Percentiles rank a stretch among this genome's conserved stretches.
Conservation (phyloP, 2,113 vertebrate genomes). For the Vicugna pacos region DNA sequence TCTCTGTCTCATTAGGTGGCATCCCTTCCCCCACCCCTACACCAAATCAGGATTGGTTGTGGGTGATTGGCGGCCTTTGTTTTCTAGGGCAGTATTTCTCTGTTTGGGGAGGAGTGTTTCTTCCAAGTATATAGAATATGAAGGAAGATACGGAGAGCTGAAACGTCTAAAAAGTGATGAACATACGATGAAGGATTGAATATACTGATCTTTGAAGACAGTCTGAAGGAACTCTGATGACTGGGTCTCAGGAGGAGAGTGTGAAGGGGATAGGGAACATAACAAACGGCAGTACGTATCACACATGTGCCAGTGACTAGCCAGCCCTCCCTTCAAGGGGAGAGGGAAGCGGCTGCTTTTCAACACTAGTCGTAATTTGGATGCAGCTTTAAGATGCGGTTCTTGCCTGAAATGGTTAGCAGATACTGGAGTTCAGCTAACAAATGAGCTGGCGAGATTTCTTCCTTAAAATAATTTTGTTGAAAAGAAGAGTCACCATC, state of each 20-base stretch:
- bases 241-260: neutral
- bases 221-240: neutral
- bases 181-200: neutral
- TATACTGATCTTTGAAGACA: neutral
- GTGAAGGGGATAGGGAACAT: neutral
- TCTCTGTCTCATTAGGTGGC: neutral
- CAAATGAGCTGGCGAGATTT: neutral
- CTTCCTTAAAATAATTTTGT: neutral
- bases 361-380: neutral
- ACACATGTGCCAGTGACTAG: accelerated
- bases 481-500: neutral
- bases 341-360: neutral
- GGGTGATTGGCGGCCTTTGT: neutral
- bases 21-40: too few species aligned
- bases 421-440: neutral
- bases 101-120: neutral
- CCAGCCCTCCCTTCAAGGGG: neutral
- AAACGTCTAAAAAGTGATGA: neutral
- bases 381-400: neutral
- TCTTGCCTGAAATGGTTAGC: neutral
- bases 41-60: neutral
- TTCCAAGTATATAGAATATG: neutral
- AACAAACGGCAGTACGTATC: neutral
- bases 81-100: neutral
- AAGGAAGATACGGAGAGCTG: neutral